Percentiles rank a stretch among this genome's conserved stretches.
phyloP scores from a whole-genome alignment of 2,113 vertebrate genomes.

The Falcunculus frontatus region DNA sequence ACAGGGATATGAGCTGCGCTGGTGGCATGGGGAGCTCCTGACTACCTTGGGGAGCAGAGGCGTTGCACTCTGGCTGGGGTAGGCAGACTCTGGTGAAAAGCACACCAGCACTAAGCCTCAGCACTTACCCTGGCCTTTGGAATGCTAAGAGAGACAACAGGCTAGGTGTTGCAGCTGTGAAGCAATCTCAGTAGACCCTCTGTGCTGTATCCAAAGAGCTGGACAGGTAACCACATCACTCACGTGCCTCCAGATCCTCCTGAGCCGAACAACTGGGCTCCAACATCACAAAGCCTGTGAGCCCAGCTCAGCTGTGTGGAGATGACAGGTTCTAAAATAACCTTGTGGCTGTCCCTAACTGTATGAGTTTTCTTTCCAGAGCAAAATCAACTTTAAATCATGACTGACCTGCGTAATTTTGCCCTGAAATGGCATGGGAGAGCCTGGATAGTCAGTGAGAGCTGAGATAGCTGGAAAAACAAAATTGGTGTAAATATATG shows the following conservation, averaged over 20 bases:
- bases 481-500: background rate
- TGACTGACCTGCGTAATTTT: background rate
- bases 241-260: fast-evolving
- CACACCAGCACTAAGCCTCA: background rate
- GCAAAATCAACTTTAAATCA: background rate
- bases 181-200: background rate
- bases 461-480: background rate
- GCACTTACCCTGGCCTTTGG: background rate
- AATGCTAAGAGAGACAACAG: background rate
- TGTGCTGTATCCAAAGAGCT: background rate
- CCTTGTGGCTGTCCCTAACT: too few species aligned
- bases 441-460: background rate
- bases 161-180: background rate
- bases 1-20: background rate
- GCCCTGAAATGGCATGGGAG: background rate
- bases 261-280: fast-evolving
- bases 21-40: fast-evolving
- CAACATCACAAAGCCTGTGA: background rate
- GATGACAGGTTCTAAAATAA: background rate
- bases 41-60: background rate
- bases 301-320: background rate
- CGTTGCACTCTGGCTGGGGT: fast-evolving
- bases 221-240: background rate
- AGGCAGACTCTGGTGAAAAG: fast-evolving
- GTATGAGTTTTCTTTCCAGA: background rate